A percentile compares a stretch with the other conserved stretches of the same genome.
Evolutionary conservation across 1,140 invertebrate genomes (phyloP).

Genomic region (Danaus melanippus): DNA sequence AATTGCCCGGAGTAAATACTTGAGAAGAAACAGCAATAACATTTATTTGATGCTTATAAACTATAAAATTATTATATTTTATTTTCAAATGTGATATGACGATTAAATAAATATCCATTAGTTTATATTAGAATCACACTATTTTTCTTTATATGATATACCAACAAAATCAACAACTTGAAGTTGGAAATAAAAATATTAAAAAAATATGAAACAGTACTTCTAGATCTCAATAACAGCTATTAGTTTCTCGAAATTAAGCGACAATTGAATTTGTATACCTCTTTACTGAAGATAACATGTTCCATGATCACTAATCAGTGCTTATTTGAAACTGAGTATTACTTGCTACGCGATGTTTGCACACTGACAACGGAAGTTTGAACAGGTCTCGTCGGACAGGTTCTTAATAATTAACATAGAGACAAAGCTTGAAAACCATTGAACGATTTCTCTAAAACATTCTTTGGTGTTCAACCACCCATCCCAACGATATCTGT

Average conservation of each 20-base stretch:
- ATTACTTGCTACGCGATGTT: conserved; percentile 28
- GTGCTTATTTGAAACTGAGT: conserved; percentile 44
- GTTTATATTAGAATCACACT: conserved; percentile 3
- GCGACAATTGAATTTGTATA: too few species aligned
- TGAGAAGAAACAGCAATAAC: too few species aligned
- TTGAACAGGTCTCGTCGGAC: conserved; percentile 40
- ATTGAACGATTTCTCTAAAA: conserved; percentile 63
- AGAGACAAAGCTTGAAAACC: conserved; percentile 65
- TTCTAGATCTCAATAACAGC: too few species aligned
- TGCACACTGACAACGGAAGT: conserved; percentile 58
- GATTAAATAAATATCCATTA: too few species aligned
- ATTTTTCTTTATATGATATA: neutral
- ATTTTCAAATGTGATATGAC: too few species aligned
- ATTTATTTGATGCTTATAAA: too few species aligned
- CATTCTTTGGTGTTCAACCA: conserved; percentile 53
- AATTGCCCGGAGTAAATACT: conserved; percentile 1
- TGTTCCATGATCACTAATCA: conserved; percentile 25
- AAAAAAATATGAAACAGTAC: too few species aligned
- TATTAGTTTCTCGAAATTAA: too few species aligned
- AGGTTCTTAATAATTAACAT: conserved; percentile 58
- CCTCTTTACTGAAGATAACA: conserved; percentile 8
- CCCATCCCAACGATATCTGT: conserved; percentile 51
- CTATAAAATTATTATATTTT: too few species aligned
- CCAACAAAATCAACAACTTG: too few species aligned
- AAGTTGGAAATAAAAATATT: too few species aligned